Evolutionary conservation across 2,113 vertebrate species (phyloP).

Genomic region (Prunella himalayana): DNA sequence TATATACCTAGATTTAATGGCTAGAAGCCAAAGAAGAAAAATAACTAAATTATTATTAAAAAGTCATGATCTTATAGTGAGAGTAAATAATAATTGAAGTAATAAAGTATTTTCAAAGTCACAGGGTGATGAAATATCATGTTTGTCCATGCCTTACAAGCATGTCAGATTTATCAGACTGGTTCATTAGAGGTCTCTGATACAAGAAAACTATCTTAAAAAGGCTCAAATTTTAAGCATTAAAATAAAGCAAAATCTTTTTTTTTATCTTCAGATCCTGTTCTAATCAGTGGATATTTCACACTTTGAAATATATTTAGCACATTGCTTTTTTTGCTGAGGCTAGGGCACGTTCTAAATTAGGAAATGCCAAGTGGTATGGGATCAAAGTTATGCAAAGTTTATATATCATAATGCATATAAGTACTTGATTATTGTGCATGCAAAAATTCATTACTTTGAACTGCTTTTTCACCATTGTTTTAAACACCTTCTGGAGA

Average conservation of each 20-base stretch:
- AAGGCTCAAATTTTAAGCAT: not conserved
- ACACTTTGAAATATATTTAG: not conserved
- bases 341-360: not conserved
- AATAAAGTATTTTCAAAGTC: not conserved
- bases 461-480: not conserved
- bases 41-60: not conserved
- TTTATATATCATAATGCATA: not conserved
- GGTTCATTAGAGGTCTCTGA: not conserved
- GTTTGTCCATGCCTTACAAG: not conserved
- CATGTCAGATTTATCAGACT: not conserved
- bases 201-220: not conserved
- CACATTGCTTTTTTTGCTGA: not conserved
- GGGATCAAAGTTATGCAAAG: not conserved
- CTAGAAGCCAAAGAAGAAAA: not conserved
- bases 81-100: not conserved
- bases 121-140: rapidly evolving
- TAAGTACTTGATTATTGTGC: not conserved
- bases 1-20: not conserved
- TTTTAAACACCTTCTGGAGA: not conserved
- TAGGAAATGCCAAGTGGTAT: not conserved
- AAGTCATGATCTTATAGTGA: not conserved
- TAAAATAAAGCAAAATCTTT: not conserved
- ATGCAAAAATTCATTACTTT: not conserved
- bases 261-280: not conserved
- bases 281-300: not conserved